phyloP scores from a whole-genome alignment of 2,113 vertebrate species.

The Lanius ludovicianus region DNA sequence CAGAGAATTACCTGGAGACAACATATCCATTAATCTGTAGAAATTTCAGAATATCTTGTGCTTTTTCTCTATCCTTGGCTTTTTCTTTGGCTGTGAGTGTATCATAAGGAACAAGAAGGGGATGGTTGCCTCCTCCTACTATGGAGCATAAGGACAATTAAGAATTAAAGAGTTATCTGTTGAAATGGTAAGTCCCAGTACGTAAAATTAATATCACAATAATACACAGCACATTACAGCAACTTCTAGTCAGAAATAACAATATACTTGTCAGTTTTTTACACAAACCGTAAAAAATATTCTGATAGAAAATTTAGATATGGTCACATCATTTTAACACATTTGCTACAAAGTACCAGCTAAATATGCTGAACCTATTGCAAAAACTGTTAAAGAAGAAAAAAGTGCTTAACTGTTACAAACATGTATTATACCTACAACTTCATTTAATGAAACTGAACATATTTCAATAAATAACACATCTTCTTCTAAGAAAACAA shows the following conservation, averaged over 20 bases:
- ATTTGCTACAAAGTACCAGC: neutral
- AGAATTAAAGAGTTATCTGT: neutral
- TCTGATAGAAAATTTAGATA: neutral
- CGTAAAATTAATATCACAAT: neutral
- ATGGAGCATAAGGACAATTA: constrained; percentile 11
- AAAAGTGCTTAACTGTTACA: neutral
- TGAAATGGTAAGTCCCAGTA: neutral
- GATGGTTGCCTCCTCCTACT: constrained; percentile 92
- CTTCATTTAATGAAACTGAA: neutral
- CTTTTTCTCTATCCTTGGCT: constrained; percentile 92
- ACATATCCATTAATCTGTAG: constrained; percentile 93
- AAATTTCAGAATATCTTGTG: constrained; percentile 95
- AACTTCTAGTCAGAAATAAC: neutral
- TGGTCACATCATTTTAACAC: neutral
- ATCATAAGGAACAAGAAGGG: constrained; percentile 93
- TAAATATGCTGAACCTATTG: neutral
- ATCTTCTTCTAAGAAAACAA: neutral
- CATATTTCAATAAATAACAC: neutral
- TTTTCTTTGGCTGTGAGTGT: constrained; percentile 97
- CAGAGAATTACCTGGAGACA: constrained; percentile 85
- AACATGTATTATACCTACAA: neutral
- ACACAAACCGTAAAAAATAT: neutral
- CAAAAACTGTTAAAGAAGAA: neutral
- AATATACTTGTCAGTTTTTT: neutral
- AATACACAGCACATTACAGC: neutral